Evolutionary conservation across 1,140 invertebrate species (phyloP).

Genomic region (Wiebesia pumilae): DNA sequence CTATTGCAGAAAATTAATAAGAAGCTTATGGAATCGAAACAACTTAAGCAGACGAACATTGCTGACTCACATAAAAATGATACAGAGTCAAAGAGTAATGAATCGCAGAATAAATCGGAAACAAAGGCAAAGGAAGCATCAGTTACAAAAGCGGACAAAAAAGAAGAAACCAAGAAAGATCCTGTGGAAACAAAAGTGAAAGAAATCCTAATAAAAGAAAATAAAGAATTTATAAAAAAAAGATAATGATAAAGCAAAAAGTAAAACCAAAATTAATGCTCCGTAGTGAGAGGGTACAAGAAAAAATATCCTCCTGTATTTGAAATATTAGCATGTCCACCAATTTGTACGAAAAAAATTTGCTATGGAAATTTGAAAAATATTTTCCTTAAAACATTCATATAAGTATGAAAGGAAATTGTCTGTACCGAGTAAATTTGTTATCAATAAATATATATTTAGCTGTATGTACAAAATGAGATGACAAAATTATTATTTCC

Average conservation of each 20-base stretch:
- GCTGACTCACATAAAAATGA: background rate
- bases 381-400: too few relatives aligned
- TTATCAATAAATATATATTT: background rate
- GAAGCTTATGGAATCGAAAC: background rate
- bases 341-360: background rate
- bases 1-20: slow-evolving; percentile 5
- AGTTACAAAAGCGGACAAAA: too few relatives aligned
- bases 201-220: too few relatives aligned
- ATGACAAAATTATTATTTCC: background rate
- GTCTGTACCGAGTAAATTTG: background rate
- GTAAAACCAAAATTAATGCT: background rate
- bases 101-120: background rate
- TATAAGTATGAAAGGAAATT: too few relatives aligned
- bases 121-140: too few relatives aligned
- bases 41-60: background rate
- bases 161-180: too few relatives aligned
- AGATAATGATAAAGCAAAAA: too few relatives aligned
- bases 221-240: too few relatives aligned
- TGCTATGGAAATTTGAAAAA: too few relatives aligned
- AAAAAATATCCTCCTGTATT: background rate
- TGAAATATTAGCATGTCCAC: slow-evolving; percentile 50
- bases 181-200: too few relatives aligned
- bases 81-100: background rate
- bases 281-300: background rate
- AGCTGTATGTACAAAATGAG: background rate